Conservation (phyloP, 2,797 vertebrate genomes). For the Alca torda region DNA sequence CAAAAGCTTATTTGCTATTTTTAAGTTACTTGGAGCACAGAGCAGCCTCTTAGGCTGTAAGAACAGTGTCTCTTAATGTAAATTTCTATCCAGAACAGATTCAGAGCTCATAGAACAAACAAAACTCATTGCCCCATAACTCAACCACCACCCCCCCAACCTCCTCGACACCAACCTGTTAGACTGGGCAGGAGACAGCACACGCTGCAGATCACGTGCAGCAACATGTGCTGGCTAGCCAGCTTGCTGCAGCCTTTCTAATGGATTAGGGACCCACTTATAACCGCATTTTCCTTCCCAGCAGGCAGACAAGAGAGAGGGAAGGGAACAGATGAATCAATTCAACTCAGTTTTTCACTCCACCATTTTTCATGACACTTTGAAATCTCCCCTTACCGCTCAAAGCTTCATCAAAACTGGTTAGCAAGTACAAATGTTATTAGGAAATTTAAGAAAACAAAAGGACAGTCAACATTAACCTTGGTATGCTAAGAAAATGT, state of each 20-base stretch:
- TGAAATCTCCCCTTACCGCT: neutral
- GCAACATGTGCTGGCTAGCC: neutral
- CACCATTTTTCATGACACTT: neutral
- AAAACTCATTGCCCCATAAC: neutral
- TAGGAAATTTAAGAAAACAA: neutral
- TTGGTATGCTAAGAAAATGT: neutral
- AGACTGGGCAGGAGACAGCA: neutral
- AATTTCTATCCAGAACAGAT: neutral
- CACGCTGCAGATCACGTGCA: accelerated
- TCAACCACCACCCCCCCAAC: accelerated
- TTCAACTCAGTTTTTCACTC: neutral
- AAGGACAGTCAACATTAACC: neutral
- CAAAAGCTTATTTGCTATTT: neutral
- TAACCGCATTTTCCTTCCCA: neutral
- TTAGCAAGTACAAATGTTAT: neutral
- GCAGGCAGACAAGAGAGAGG: neutral
- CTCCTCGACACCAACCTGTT: neutral
- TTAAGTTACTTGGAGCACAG: neutral
- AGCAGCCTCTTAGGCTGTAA: neutral
- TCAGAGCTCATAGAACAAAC: neutral
- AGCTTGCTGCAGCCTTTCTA: neutral
- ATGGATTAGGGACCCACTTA: neutral
- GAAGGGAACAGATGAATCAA: neutral
- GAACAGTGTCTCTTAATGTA: neutral
- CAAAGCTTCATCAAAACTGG: neutral